A percentile compares a stretch with the other conserved stretches of the same genome.
phyloP scores from a whole-genome alignment of 1,140 invertebrate genomes.

The Meloidogyne hapla region DNA sequence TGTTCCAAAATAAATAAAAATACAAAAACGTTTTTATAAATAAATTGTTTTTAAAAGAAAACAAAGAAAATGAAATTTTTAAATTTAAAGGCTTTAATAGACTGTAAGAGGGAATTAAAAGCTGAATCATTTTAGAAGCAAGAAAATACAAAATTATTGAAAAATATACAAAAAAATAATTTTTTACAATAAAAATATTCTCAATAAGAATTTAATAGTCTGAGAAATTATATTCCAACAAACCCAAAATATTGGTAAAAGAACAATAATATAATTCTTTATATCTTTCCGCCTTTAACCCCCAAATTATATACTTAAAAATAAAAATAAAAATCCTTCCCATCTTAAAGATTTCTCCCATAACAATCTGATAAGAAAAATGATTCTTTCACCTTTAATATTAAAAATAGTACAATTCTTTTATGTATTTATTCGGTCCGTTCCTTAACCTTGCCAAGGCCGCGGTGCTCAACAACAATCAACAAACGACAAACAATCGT shows the following conservation, averaged over 20 bases:
- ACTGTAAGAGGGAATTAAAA: neutral
- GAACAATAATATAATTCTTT: neutral
- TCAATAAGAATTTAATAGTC: neutral
- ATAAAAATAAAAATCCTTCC: no score
- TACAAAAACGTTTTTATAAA: no score
- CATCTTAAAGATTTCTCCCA: neutral
- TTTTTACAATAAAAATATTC: neutral
- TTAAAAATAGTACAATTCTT: neutral
- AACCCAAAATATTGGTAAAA: neutral
- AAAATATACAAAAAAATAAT: neutral
- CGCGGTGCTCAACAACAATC: neutral
- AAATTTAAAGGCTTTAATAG: neutral
- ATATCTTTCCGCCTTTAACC: neutral
- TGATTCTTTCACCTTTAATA: neutral
- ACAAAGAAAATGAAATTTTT: no score
- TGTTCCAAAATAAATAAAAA: no score
- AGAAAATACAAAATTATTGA: no score
- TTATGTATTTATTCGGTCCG: neutral
- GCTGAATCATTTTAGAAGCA: neutral
- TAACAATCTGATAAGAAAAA: neutral
- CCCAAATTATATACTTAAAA: slow-evolving; percentile 6
- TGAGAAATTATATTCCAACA: neutral
- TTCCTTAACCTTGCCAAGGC: neutral
- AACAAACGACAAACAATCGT: no score
- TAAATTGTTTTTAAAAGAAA: no score